phyloP scores from a whole-genome alignment of 2,888 invertebrate genomes.

The Diachrysia chrysitis region DNA sequence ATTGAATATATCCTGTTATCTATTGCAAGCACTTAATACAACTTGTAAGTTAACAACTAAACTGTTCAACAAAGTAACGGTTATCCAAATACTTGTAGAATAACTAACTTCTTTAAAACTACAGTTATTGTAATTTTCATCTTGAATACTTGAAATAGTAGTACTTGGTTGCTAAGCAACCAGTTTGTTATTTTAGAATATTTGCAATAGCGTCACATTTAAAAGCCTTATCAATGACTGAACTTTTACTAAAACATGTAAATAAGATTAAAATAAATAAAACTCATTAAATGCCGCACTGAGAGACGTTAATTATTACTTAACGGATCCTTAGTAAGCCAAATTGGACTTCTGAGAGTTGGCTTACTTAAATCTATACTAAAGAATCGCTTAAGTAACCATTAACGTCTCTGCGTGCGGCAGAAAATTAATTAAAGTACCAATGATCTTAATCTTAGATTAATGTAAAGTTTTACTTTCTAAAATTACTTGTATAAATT shows the following conservation, averaged over 20 bases:
- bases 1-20: not conserved
- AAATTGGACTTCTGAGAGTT: no score
- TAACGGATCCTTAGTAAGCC: no score
- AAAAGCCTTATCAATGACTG: slow-evolving; percentile 4
- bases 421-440: not conserved
- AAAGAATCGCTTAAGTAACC: no score
- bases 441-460: not conserved
- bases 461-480: not conserved
- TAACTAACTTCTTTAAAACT: no score
- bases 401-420: no score
- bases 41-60: not conserved
- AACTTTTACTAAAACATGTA: not conserved
- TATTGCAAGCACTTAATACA: not conserved
- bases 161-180: slow-evolving; percentile 1
- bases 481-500: no score
- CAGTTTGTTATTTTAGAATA: not conserved
- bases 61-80: no score
- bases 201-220: not conserved
- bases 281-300: not conserved
- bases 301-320: no score
- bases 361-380: no score
- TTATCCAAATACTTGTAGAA: no score
- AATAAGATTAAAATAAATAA: not conserved
- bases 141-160: not conserved
- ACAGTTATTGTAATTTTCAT: no score